A percentile compares a stretch with the other conserved stretches of the same genome.
phyloP scores from a whole-genome alignment of 2,888 invertebrate genomes.

The Epistrophe grossulariae region DNA sequence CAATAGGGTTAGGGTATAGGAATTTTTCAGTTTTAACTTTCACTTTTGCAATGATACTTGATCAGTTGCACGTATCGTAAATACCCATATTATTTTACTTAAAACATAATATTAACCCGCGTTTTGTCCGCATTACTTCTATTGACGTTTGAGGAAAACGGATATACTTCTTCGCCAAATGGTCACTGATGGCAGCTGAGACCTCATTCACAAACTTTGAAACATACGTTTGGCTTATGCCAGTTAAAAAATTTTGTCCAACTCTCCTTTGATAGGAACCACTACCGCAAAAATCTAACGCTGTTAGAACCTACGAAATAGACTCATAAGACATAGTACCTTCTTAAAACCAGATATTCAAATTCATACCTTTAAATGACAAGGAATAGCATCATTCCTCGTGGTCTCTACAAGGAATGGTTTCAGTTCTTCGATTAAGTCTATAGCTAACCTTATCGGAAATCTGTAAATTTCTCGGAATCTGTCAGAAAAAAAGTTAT shows the following conservation, averaged over 20 bases:
- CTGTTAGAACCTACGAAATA: background rate
- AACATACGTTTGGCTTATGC: background rate
- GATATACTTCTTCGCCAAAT: background rate
- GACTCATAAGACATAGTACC: background rate
- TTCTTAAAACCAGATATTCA: background rate
- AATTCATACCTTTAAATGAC: background rate
- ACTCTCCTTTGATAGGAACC: background rate
- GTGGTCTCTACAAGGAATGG: background rate
- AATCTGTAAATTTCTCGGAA: too few relatives aligned
- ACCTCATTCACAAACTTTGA: background rate
- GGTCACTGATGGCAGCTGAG: background rate
- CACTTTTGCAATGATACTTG: too few relatives aligned
- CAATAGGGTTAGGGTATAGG: too few relatives aligned
- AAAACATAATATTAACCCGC: background rate
- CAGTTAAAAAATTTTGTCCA: background rate
- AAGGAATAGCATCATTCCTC: background rate
- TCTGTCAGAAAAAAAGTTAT: too few relatives aligned
- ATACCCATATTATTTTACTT: too few relatives aligned
- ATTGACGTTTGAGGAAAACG: background rate
- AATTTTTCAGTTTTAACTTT: too few relatives aligned
- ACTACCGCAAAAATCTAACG: background rate
- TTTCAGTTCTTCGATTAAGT: background rate
- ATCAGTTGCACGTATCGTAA: too few relatives aligned
- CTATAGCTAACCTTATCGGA: background rate
- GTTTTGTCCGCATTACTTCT: background rate